These are phyloP conservation scores for Tragelaphus imberbis DNA, from an alignment of 2,113 vertebrate genomes.

Conservation along the genomic window DNA sequence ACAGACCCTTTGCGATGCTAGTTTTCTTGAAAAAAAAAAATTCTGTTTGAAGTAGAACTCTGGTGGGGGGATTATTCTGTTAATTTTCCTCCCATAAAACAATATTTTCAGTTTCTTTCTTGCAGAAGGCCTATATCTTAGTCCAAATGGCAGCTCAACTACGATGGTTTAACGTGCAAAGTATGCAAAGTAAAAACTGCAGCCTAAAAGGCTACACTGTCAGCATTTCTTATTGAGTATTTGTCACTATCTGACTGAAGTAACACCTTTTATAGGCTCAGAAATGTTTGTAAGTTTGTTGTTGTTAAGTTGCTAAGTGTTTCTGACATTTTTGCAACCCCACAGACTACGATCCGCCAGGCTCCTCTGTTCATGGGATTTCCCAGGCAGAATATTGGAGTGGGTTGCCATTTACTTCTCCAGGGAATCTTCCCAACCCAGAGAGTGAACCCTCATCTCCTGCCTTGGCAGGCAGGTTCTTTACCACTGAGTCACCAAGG, in stretches of 20 bases:
- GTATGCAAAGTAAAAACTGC: not conserved
- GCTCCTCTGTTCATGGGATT: not conserved
- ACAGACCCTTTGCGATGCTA: not conserved
- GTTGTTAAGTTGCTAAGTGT: not conserved
- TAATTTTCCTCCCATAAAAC: not conserved
- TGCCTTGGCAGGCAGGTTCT: not conserved
- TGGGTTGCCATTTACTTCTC: not conserved
- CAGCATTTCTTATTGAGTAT: not conserved
- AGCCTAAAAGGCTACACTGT: not conserved
- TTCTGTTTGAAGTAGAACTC: not conserved
- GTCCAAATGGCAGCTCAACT: not conserved
- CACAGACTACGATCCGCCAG: not conserved
- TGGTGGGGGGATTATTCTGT: not conserved
- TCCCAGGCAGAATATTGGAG: not conserved
- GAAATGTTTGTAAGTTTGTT: not conserved
- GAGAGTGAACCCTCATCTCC: not conserved
- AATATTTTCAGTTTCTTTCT: not conserved
- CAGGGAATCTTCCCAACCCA: not conserved
- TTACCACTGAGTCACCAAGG: not conserved
- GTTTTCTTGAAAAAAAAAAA: not conserved
- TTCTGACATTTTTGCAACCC: not conserved
- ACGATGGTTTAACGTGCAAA: fast-evolving
- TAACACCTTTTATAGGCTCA: not conserved
- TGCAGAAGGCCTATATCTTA: not conserved
- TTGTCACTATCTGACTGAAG: not conserved